Conservation (phyloP, 2,797 vertebrate species). For the Catharus ustulatus region DNA sequence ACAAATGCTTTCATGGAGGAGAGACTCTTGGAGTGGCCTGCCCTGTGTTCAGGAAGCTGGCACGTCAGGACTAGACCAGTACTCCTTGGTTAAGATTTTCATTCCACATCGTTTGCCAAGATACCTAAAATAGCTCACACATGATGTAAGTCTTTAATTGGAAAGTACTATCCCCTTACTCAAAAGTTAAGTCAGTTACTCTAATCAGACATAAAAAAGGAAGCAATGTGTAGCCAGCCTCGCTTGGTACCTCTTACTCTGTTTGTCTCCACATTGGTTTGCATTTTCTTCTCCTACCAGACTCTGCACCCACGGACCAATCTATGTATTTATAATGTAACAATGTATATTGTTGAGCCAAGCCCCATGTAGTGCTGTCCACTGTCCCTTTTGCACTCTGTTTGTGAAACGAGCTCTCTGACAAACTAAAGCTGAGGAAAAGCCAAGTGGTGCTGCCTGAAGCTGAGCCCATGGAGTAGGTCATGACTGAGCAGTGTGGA, state of each 20-base stretch:
- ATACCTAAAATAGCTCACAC: neutral
- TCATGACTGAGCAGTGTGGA: neutral
- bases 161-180: neutral
- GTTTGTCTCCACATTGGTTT: neutral
- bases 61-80: neutral
- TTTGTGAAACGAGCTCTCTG: neutral
- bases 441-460: neutral
- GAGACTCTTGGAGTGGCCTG: neutral
- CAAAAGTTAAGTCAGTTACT: neutral
- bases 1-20: neutral
- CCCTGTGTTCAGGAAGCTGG: neutral
- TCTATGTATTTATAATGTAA: too few relatives aligned
- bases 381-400: neutral
- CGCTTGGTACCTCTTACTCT: accelerated
- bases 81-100: neutral
- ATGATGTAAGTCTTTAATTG: neutral
- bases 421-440: neutral
- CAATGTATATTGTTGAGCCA: neutral
- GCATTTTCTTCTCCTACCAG: neutral
- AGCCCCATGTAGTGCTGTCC: neutral
- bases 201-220: neutral
- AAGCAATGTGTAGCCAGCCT: neutral
- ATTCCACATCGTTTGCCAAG: neutral
- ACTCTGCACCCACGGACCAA: neutral
- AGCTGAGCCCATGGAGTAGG: neutral